Evolutionary conservation across 2,113 vertebrate genomes (phyloP).

Genomic region (Loxodonta africana): DNA sequence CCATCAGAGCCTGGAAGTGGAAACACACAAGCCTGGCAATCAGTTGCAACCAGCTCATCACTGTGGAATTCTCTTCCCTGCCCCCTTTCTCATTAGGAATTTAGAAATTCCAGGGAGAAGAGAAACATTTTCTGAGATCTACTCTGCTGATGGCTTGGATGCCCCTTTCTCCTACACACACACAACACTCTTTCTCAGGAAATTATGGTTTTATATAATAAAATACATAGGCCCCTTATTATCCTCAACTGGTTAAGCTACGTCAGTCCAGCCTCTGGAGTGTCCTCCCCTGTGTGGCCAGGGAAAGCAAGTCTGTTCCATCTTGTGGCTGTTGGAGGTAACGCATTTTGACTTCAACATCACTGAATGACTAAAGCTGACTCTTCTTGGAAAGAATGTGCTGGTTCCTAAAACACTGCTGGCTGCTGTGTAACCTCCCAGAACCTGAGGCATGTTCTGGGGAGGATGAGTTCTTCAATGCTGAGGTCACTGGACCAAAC

Average conservation of each 20-base stretch:
- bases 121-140: not conserved
- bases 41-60: not conserved
- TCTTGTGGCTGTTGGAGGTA: constrained; percentile 67
- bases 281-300: constrained; percentile 14
- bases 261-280: constrained; percentile 38
- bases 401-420: constrained; percentile 76
- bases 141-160: not conserved
- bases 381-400: constrained; percentile 84
- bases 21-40: not conserved
- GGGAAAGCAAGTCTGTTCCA: constrained; percentile 63
- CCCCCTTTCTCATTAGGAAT: not conserved
- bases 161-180: not conserved
- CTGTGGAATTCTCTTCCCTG: not conserved
- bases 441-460: constrained; percentile 53
- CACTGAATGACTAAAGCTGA: constrained; percentile 68
- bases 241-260: not conserved
- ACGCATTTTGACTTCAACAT: not conserved
- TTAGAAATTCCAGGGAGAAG: not conserved
- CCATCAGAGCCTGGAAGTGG: not conserved
- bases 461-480: constrained; percentile 63
- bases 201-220: constrained; percentile 25
- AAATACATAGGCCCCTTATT: not conserved
- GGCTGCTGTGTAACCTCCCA: constrained; percentile 54
- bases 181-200: not conserved
- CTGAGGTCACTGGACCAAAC: constrained; percentile 71